Conservation (phyloP, 2,113 vertebrate species). For the Syrmaticus mikado region DNA sequence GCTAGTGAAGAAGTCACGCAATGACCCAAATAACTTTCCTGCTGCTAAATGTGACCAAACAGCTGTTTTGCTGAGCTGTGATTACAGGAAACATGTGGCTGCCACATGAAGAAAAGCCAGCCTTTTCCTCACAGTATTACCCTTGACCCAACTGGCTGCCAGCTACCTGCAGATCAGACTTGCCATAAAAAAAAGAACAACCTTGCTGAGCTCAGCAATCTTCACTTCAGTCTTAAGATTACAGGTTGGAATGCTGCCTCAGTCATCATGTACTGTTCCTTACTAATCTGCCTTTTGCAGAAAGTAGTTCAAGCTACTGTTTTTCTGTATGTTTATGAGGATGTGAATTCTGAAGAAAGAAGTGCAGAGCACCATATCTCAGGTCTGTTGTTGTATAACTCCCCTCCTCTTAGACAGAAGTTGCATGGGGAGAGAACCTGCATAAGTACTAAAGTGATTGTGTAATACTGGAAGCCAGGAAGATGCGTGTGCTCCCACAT, state of each 20-base stretch:
- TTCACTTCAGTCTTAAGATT: not conserved
- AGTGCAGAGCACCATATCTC: not conserved
- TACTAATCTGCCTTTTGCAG: not conserved
- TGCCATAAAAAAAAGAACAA: not conserved
- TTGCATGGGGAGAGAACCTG: fast-evolving
- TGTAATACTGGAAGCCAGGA: fast-evolving
- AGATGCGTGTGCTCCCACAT: fast-evolving
- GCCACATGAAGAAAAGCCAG: not conserved
- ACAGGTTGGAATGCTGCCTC: not conserved
- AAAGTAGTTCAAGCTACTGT: not conserved
- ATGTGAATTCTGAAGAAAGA: not conserved
- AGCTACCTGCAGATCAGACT: not conserved
- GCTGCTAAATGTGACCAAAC: not conserved
- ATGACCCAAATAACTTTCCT: not conserved
- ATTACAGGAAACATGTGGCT: not conserved
- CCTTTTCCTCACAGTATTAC: not conserved
- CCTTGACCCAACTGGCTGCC: conserved; percentile 6
- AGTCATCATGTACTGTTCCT: fast-evolving
- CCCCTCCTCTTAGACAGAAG: not conserved
- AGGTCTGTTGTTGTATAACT: not conserved
- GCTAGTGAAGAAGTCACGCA: not conserved
- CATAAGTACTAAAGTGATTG: not conserved
- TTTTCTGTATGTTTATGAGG: not conserved
- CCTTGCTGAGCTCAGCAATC: not conserved
- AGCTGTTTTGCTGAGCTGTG: not conserved